phyloP scores from a whole-genome alignment of 2,888 invertebrate species.

The Diloba caeruleocephala region DNA sequence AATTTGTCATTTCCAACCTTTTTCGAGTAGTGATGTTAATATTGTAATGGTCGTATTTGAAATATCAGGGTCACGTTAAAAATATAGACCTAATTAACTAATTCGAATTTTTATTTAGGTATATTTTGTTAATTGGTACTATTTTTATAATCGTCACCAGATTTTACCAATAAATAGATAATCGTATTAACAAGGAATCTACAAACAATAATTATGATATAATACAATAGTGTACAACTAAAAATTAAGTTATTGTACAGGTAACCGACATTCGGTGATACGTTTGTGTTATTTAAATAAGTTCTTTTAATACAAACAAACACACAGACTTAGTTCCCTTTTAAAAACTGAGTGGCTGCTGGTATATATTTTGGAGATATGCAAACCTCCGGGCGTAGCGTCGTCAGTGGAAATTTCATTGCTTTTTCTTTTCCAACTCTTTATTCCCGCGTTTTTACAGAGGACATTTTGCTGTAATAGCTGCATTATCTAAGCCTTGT shows the following conservation, averaged over 20 bases:
- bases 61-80: slow-evolving; percentile 9
- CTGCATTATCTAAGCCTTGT: slow-evolving; percentile 34
- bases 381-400: slow-evolving; percentile 15
- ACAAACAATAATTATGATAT: no score
- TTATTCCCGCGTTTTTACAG: slow-evolving; percentile 17
- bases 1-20: slow-evolving; percentile 52
- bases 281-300: no score
- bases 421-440: slow-evolving; percentile 23
- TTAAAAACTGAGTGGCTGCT: slow-evolving; percentile 12
- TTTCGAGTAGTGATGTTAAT: slow-evolving; percentile 36
- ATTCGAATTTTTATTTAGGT: not conserved
- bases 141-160: no score
- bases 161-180: not conserved
- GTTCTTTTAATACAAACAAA: no score
- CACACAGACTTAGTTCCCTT: slow-evolving; percentile 35
- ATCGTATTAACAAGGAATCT: no score
- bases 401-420: slow-evolving; percentile 19
- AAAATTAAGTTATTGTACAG: no score
- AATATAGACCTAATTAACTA: slow-evolving; percentile 13
- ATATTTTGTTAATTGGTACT: not conserved
- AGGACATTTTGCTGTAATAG: slow-evolving; percentile 9
- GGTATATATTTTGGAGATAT: slow-evolving; percentile 38
- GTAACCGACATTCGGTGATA: no score
- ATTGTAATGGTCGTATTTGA: slow-evolving; percentile 23
- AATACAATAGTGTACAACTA: no score